Conservation (phyloP, 2,888 invertebrate species). For the Nomada hirtipes region DNA sequence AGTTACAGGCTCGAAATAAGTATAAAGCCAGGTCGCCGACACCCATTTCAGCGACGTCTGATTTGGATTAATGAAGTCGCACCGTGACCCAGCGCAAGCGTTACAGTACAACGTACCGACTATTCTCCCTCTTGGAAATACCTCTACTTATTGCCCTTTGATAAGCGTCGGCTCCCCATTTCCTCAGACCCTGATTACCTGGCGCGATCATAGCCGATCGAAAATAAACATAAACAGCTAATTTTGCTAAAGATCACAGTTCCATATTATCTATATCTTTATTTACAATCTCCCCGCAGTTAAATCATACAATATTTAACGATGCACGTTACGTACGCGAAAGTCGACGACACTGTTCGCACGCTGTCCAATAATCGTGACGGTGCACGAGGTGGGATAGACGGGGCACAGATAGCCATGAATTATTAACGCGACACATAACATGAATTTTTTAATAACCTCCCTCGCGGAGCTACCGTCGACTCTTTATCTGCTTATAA, state of each 20-base stretch:
- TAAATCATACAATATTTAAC: no score
- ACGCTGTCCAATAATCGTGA: not conserved
- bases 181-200: not conserved
- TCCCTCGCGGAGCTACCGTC: conserved; percentile 3
- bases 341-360: not conserved
- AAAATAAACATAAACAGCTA: no score
- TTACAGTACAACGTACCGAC: not conserved
- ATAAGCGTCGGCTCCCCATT: no score
- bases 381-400: not conserved
- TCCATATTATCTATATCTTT: no score
- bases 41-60: conserved; percentile 59
- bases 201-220: not conserved
- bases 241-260: no score
- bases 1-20: conserved; percentile 66
- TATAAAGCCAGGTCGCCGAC: conserved; percentile 47
- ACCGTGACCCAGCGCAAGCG: conserved; percentile 43
- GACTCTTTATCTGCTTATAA: conserved; percentile 43
- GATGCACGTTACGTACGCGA: not conserved
- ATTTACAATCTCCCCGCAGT: no score
- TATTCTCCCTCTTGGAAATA: conserved; percentile 4
- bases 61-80: conserved; percentile 77
- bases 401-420: conserved; percentile 10
- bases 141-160: not conserved
- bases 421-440: conserved; percentile 24
- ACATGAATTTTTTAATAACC: conserved; percentile 48